Evolutionary conservation across 1,140 invertebrate genomes (phyloP).

Genomic region (Asobara japonica): DNA sequence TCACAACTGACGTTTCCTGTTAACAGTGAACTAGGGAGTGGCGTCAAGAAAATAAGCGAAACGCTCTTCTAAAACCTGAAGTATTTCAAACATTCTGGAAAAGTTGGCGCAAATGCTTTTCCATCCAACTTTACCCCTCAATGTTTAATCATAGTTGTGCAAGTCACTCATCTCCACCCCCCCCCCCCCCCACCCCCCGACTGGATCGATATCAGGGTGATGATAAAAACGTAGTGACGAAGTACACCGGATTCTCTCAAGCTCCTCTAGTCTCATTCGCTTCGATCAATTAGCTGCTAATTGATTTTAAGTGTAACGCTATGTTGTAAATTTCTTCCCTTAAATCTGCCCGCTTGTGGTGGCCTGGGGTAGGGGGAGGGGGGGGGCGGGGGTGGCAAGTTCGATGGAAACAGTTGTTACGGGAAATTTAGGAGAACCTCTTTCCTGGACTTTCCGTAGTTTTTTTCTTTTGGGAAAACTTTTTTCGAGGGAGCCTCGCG

Average conservation of each 20-base stretch:
- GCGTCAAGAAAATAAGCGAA: not conserved
- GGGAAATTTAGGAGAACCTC: constrained; percentile 47
- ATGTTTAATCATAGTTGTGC: constrained; percentile 21
- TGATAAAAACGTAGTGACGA: not conserved
- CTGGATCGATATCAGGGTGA: not conserved
- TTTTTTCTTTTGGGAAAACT: not conserved
- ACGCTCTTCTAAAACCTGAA: not conserved
- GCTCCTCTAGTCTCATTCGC: not conserved
- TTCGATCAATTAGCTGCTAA: constrained; percentile 42
- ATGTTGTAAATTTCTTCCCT: constrained; percentile 44
- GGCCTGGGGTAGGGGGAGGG: not conserved
- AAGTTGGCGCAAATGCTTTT: not conserved
- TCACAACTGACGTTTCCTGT: constrained; percentile 1
- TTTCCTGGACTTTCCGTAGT: not conserved
- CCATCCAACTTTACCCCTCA: not conserved
- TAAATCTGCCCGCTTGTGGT: constrained; percentile 25
- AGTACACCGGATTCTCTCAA: not conserved
- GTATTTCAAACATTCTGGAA: not conserved
- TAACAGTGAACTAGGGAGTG: not conserved
- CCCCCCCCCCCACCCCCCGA: too few species aligned
- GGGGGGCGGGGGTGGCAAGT: not conserved
- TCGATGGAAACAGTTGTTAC: constrained; percentile 45
- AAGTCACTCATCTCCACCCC: constrained; percentile 5
- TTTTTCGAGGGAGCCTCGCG: constrained; percentile 11
- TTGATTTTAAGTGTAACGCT: constrained; percentile 59